Base-by-base conservation (phyloP, 2,888 invertebrate genomes). In the Megalurothrips usitatus region DNA sequence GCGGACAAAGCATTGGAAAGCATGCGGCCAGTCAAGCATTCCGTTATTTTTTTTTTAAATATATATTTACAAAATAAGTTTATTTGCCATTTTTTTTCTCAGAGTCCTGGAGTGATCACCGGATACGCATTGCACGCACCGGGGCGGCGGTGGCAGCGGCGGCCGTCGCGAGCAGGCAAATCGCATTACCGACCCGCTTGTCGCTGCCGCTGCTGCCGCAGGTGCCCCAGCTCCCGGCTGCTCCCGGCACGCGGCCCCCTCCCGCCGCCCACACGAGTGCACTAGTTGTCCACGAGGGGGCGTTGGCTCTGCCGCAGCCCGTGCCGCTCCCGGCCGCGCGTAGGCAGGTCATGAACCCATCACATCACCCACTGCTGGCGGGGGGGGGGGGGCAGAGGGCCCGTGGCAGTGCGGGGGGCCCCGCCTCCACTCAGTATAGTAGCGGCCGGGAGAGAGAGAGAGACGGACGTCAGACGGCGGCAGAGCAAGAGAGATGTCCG, bases 361-460 rank as follows among this genome's bases (percentile, higher is more conserved):
- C 68, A 43, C 34, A 43, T 43, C 52, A 68, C 68, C 68, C 68
- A 58, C 34, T 43, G 34, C 34, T 43, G 34, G 3, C 6, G 17
- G 52, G 52, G 14, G 10, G 52, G 52, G 52, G 14, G 52, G 52
- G 52, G 58, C 23, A 23, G 23, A 23, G n/a, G 23, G 8, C 11
- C 4, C 63, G 63, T n/a, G 23, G 11, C 63, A n/a, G 58, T 6
- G 58, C 58, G 58, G n/a, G 63, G 49, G 10, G 49, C n/a, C 68
- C 58, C 58, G 58, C 58, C 68, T 75, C 68, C 68, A 75, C 26
- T 75, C n/a, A 68, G 11, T 68, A 14, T 52, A n/a, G n/a, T n/a
- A n/a, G n/a, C n/a, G n/a, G n/a, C n/a, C n/a, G n/a, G n/a, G n/a
- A n/a, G n/a, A n/a, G n/a, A n/a, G n/a, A n/a, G n/a, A n/a, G n/a